Conservation (phyloP, 53 echinoderm and acorn worm genomes). For the Glandiceps talaboti region DNA sequence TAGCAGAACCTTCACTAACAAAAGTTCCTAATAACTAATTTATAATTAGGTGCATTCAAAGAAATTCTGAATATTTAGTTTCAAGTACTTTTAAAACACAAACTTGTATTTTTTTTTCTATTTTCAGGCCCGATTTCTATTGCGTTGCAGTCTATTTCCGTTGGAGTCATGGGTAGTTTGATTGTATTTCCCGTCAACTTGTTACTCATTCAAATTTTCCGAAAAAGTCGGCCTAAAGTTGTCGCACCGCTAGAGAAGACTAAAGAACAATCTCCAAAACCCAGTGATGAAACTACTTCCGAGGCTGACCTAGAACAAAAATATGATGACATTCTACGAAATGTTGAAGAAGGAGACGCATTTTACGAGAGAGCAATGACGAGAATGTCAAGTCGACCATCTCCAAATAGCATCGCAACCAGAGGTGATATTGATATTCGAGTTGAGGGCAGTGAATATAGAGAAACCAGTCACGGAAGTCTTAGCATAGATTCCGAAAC, state of each 20-base stretch:
- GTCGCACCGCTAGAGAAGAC: background rate
- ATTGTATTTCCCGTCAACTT: constrained; percentile 58
- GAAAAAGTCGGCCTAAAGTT: constrained; percentile 32
- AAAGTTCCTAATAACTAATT: too few relatives aligned
- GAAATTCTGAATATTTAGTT: too few relatives aligned
- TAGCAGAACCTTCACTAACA: too few relatives aligned
- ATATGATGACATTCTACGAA: background rate
- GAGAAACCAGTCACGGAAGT: background rate
- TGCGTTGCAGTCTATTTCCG: constrained; percentile 30
- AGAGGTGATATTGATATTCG: background rate
- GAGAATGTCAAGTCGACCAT: background rate
- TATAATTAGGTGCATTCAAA: too few relatives aligned
- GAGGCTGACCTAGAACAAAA: background rate
- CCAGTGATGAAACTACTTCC: background rate
- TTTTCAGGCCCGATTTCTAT: constrained; percentile 33
- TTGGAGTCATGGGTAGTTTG: constrained; percentile 49
- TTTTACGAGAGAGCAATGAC: background rate
- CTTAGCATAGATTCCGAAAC: background rate
- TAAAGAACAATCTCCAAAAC: background rate
- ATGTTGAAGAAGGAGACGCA: background rate
- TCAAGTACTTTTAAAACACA: too few relatives aligned
- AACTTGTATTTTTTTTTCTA: too few relatives aligned
- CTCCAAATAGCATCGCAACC: background rate
- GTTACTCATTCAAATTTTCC: constrained; percentile 55
- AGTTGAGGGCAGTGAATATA: background rate